Evolutionary conservation across 1,140 invertebrate genomes (phyloP), one percentile per base, ranked within the genome.

Genomic region (Neodiprion fabricii): DNA sequence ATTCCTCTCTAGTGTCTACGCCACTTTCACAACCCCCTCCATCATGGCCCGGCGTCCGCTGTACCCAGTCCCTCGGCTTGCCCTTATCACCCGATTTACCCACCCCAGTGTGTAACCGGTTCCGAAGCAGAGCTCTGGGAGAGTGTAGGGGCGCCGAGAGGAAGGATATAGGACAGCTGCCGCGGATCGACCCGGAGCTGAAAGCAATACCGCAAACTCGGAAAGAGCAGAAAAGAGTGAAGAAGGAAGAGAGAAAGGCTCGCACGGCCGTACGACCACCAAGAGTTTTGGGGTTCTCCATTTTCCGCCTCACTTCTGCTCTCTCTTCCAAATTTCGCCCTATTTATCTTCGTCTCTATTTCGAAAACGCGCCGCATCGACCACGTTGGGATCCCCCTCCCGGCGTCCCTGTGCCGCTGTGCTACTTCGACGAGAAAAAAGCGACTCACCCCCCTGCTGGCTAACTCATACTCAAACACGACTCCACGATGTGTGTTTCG

Each of bases 121-220:
- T 61, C 53, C 53, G 53, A 61, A 5, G n/a, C 53, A 61, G 53
- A 17, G 53, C 11, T 40, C 9, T 53, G 72, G 11, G 23, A 14
- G 23, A 73, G 67, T 70, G 48, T 49, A 40, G 53, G 50, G 50
- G 66, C 67, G 49, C 47, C 49, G 68, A 74, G 21, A 21, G 53
- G 48, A 71, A 48, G 61, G 74, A 75, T 75, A 71, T 72, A 71
- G 74, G 74, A 70, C 74, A 75, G 74, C 74, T 75, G 74, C 67
- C 74, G 74, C 53, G 70, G 68, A 75, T 75, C 74, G 74, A 72
- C 74, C 70, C 70, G 67, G 65, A 71, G 53, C 53, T 61, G 53
- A 75, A 67, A 75, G 28, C 73, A 48, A 66, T 74, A 71, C 70
- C 61, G 61, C 50, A 70, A 61, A 70, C 65, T 74, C 23, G 47